Conservation (phyloP, 64 coral and sea anemone species). For the Pachyseris speciosa region DNA sequence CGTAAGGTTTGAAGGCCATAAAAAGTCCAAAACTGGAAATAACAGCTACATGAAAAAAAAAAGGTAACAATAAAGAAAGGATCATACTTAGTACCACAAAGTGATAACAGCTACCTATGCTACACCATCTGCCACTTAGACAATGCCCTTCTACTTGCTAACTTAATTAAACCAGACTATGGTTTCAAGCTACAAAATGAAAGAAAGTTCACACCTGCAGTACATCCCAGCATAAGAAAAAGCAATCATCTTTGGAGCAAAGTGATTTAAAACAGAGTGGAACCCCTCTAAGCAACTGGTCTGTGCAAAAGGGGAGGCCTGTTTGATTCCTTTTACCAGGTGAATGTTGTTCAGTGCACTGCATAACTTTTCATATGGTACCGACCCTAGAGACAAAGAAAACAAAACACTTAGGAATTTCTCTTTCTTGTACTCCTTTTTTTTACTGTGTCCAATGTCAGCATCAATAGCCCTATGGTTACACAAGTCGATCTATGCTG, state of each 20-base stretch:
- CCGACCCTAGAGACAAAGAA: constrained; percentile 9
- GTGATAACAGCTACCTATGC: too few species aligned
- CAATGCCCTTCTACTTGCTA: too few species aligned
- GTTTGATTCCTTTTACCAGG: constrained; percentile 47
- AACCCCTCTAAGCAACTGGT: constrained; percentile 54
- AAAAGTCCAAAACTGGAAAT: too few species aligned
- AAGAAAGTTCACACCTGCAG: constrained; percentile 22
- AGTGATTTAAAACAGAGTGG: constrained; percentile 63
- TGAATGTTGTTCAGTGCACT: constrained; percentile 4
- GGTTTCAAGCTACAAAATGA: too few species aligned
- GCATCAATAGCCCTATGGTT: too few species aligned
- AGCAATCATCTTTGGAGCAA: constrained; percentile 50
- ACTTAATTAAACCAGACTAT: too few species aligned
- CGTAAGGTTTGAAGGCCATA: too few species aligned
- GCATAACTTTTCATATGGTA: constrained; percentile 35
- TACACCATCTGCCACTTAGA: too few species aligned
- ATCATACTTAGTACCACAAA: too few species aligned
- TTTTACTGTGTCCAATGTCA: too few species aligned
- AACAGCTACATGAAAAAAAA: too few species aligned
- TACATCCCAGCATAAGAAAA: constrained; percentile 50
- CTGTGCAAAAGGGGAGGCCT: constrained; percentile 43
- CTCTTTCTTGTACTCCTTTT: neutral
- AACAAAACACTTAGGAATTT: neutral
- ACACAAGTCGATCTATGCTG: neutral
- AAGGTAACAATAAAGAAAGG: too few species aligned